Conservation (phyloP, 2,888 invertebrate species). For the Epirrita christyi region DNA sequence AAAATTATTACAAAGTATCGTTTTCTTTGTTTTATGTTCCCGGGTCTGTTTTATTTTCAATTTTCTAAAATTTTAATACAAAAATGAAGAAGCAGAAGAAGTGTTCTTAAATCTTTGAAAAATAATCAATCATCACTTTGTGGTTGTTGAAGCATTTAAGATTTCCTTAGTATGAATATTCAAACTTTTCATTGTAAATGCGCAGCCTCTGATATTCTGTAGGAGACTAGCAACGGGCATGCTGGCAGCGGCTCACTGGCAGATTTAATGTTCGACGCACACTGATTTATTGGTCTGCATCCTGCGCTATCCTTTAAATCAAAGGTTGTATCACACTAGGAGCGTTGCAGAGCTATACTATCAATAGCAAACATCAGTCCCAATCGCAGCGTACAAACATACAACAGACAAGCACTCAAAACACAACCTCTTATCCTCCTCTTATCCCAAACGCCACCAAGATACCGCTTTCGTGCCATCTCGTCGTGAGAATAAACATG, state of each 20-base stretch:
- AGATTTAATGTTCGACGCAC: constrained; percentile 64
- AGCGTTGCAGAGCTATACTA: background rate
- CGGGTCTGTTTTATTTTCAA: background rate
- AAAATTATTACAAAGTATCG: background rate
- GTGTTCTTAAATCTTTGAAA: background rate
- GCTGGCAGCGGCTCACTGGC: constrained; percentile 55
- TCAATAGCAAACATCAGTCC: background rate
- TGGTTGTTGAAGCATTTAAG: constrained; percentile 3
- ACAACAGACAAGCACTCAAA: too few relatives aligned
- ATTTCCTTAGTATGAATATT: constrained; percentile 6
- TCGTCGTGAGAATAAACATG: too few relatives aligned
- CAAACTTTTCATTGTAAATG: constrained; percentile 12
- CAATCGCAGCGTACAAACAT: too few relatives aligned
- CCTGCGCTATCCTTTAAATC: constrained; percentile 33
- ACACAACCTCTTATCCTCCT: too few relatives aligned
- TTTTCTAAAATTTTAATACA: background rate
- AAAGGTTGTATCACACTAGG: constrained; percentile 16
- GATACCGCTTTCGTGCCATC: too few relatives aligned
- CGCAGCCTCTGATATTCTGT: background rate
- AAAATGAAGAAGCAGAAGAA: constrained; percentile 2
- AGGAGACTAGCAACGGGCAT: constrained; percentile 31
- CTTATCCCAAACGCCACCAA: too few relatives aligned
- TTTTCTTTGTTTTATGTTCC: background rate
- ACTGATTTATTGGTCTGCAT: constrained; percentile 66
- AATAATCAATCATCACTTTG: background rate